Percentiles rank a stretch among this genome's conserved stretches.
phyloP scores from a whole-genome alignment of 2,113 vertebrate genomes.

The Odobenus rosmarus region DNA sequence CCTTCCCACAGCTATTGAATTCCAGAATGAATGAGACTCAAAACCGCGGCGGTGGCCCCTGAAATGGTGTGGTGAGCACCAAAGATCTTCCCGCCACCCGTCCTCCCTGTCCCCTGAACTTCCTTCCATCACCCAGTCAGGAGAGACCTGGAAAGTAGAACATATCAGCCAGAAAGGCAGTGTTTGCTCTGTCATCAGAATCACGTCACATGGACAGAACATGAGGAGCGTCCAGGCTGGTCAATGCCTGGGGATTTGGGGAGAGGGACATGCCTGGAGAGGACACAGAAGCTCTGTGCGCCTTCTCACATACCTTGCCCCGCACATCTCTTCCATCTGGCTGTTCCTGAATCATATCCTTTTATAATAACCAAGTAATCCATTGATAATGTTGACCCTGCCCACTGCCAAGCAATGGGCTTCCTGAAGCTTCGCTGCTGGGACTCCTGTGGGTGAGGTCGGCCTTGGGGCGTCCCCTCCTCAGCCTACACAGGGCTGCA shows the following conservation, averaged over 20 bases:
- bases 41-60: background rate
- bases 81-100: background rate
- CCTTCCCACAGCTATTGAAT: background rate
- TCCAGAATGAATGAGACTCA: background rate
- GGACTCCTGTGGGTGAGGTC: background rate
- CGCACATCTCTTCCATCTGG: background rate
- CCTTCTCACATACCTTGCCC: background rate
- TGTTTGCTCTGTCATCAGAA: background rate
- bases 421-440: background rate
- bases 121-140: background rate
- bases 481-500: background rate
- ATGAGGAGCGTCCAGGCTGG: too few species aligned
- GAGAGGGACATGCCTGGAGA: rapidly evolving
- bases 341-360: background rate
- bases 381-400: background rate
- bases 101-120: background rate
- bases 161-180: background rate
- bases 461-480: background rate
- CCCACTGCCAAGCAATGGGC: background rate
- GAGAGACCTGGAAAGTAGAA: background rate
- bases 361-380: background rate
- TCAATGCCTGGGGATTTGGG: background rate
- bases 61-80: background rate
- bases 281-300: rapidly evolving
- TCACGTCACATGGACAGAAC: background rate